Evolutionary conservation across 1,140 invertebrate genomes (phyloP).

Genomic region (Gyrodactylus bullatarudis): DNA sequence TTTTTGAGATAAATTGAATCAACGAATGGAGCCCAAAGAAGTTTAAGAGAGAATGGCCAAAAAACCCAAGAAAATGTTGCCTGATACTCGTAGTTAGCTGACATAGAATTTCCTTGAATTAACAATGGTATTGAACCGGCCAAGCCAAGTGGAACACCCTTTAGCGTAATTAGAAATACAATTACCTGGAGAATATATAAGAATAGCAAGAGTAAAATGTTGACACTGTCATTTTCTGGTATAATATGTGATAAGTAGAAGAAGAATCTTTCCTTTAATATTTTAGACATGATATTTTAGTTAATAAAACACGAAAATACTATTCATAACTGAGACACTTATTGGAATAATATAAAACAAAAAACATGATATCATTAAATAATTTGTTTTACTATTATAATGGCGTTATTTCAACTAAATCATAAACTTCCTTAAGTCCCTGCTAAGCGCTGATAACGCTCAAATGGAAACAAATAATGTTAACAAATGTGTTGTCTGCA

Average conservation of each 20-base stretch:
- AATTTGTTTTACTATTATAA: too few relatives aligned
- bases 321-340: too few relatives aligned
- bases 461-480: too few relatives aligned
- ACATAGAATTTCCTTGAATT: neutral
- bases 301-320: too few relatives aligned
- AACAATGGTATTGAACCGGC: slow-evolving; percentile 1
- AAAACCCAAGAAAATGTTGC: slow-evolving; percentile 88
- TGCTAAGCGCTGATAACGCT: too few relatives aligned
- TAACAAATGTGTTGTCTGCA: neutral
- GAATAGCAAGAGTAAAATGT: neutral
- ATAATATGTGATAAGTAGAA: neutral
- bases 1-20: slow-evolving; percentile 46
- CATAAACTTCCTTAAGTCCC: too few relatives aligned
- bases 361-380: too few relatives aligned
- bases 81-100: slow-evolving; percentile 24
- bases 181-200: neutral
- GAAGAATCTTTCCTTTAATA: too few relatives aligned
- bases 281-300: too few relatives aligned
- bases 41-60: slow-evolving; percentile 77
- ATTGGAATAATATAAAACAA: too few relatives aligned
- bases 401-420: too few relatives aligned
- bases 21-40: slow-evolving; percentile 86
- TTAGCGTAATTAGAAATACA: neutral
- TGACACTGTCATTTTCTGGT: neutral
- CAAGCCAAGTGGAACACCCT: slow-evolving; percentile 6